Conservation (phyloP, 2,888 invertebrate species). For the Abrostola tripartita region DNA sequence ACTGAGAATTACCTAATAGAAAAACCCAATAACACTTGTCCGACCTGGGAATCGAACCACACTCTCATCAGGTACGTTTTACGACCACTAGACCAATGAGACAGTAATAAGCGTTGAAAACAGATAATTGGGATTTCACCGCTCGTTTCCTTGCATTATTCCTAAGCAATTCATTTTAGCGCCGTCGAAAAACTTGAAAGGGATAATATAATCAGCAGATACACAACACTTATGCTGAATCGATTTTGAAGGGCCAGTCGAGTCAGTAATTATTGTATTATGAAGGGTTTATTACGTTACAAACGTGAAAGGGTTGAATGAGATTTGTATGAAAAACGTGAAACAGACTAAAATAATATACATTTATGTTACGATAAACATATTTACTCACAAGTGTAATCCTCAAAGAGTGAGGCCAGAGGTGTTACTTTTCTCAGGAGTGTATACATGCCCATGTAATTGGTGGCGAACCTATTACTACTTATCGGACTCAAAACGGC, state of each 20-base stretch:
- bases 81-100: not conserved
- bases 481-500: no score
- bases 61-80: no score
- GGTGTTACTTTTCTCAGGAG: no score
- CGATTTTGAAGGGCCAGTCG: slow-evolving; percentile 41
- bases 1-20: no score
- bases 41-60: no score
- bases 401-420: no score
- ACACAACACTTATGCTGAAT: slow-evolving; percentile 33
- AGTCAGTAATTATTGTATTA: slow-evolving; percentile 43
- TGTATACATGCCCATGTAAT: no score
- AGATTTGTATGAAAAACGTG: slow-evolving; percentile 13
- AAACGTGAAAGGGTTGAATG: slow-evolving; percentile 16
- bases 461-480: no score
- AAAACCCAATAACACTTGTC: no score
- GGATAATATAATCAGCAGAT: slow-evolving; percentile 44
- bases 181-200: slow-evolving; percentile 33
- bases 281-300: slow-evolving; percentile 41
- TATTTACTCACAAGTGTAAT: no score
- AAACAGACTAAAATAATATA: slow-evolving; percentile 11
- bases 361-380: not conserved
- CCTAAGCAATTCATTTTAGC: slow-evolving; percentile 22
- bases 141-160: slow-evolving; percentile 23
- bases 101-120: slow-evolving; percentile 14
- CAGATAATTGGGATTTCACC: slow-evolving; percentile 38